Evolutionary conservation across 2,113 vertebrate genomes (phyloP).

Genomic region (Cryptomyrus ogoouensis): DNA sequence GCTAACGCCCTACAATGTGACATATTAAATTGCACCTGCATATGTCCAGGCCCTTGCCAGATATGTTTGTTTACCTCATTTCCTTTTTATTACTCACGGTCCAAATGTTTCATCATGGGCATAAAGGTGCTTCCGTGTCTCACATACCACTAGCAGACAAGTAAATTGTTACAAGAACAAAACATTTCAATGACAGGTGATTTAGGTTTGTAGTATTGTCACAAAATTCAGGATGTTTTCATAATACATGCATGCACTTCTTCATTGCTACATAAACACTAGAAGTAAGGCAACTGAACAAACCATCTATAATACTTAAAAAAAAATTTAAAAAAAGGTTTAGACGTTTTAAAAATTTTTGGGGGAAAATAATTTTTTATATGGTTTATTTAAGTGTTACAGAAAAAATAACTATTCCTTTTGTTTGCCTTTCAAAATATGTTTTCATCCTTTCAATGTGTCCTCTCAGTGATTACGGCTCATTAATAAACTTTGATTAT

Average conservation of each 20-base stretch:
- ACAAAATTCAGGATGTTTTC: not conserved
- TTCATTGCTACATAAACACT: not conserved
- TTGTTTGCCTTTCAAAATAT: slow-evolving; percentile 25
- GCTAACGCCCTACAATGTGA: not conserved
- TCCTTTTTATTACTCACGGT: not conserved
- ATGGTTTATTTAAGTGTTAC: not conserved
- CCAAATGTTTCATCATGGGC: not conserved
- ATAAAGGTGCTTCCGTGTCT: not conserved
- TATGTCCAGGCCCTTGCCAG: not conserved
- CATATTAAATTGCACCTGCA: not conserved
- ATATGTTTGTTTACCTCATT: not conserved
- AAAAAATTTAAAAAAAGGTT: not conserved
- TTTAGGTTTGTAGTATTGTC: not conserved
- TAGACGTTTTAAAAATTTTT: not conserved
- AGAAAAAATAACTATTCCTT: not conserved
- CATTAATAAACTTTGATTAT: slow-evolving; percentile 58
- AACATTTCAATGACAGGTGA: not conserved
- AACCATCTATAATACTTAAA: not conserved
- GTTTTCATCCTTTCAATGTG: slow-evolving; percentile 30
- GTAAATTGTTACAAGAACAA: not conserved
- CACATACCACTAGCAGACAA: not conserved
- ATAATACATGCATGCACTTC: not conserved
- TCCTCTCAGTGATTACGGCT: slow-evolving; percentile 26
- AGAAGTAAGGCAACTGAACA: not conserved
- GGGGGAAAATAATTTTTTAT: not conserved